Base-by-base conservation (phyloP, 2,113 vertebrate species). In the Synchiropus splendidus region DNA sequence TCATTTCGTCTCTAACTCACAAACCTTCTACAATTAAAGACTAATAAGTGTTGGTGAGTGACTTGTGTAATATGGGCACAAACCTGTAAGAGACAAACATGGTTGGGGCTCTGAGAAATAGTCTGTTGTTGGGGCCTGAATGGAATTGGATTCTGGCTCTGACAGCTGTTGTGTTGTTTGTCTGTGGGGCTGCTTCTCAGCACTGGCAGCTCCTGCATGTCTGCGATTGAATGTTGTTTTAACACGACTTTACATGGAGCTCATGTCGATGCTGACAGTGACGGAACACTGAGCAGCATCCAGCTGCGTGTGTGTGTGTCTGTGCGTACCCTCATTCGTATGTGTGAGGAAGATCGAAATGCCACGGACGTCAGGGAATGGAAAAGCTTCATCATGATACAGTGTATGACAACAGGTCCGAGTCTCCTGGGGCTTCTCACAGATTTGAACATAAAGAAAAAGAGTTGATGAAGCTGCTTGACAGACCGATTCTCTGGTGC, bases 61-160 rank as follows among this genome's bases (percentile, higher is more conserved):
- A 8, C 8, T 27, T 36, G 31, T 42, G 14, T 39, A 58, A 39
- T 47, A 39, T 55, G 10, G 16, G 18, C 1, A 6, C 10, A 0
- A 35, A 31, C 14, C 2, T 6, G 40, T 42, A n/a, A n/a, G 44
- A 46, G 51, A 46, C 53, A 53, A 70, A 70, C n/a, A 45, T 36
- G 17, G 40, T n/a, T 21, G 16, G 0, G 2, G 33, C 36, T 27
- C 4, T n/a, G 27, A 40, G 64, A 54, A 56, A 42, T 58, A 57
- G 2, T 57, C 35, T 33, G 31, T 52, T 64, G 63, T 42, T 60
- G 40, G 50, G 5, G n/a, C 8, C 39, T 45, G 48, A 42, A 60
- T 56, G 33, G 36, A 41, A 44, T n/a, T 34, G 31, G 42, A 32
- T 30, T 16, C 36, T 34, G 45, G 17, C 8, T 36, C 13, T 51